Percentiles rank a stretch among this genome's conserved stretches.
phyloP scores from a whole-genome alignment of 2,888 invertebrate genomes.

The Macrosoma leucophasiata region DNA sequence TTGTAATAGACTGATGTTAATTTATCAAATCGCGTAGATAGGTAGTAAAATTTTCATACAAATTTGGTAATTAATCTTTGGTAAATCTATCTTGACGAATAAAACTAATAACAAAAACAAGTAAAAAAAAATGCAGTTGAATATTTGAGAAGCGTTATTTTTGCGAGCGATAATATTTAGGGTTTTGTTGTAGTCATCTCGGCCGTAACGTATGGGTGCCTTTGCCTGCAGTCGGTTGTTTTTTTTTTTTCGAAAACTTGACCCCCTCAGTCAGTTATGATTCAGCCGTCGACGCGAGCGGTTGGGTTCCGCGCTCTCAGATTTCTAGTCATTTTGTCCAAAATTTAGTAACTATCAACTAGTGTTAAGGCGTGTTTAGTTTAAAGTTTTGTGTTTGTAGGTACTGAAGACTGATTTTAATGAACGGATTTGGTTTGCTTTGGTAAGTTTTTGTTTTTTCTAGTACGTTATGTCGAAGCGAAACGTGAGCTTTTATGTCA shows the following conservation, averaged over 20 bases:
- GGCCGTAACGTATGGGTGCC: constrained; percentile 69
- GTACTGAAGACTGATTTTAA: constrained; percentile 43
- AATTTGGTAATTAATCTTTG: too few species aligned
- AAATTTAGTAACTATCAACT: constrained; percentile 35
- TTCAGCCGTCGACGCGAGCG: constrained; percentile 63
- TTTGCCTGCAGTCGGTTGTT: constrained; percentile 58
- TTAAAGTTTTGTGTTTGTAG: constrained; percentile 37
- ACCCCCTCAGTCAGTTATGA: constrained; percentile 67
- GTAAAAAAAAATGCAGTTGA: constrained; percentile 23
- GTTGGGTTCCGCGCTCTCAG: constrained; percentile 54
- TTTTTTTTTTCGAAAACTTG: constrained; percentile 67
- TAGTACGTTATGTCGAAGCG: constrained; percentile 8
- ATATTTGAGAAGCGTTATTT: constrained; percentile 54
- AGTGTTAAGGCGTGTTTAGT: constrained; percentile 23
- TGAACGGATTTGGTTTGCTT: constrained; percentile 72
- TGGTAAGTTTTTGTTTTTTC: constrained; percentile 50
- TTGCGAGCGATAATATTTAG: constrained; percentile 61
- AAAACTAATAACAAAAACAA: constrained; percentile 18
- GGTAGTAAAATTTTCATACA: too few species aligned
- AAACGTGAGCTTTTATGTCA: background rate
- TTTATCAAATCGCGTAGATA: too few species aligned
- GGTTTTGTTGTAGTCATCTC: constrained; percentile 73
- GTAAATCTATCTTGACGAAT: too few species aligned
- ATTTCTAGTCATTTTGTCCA: constrained; percentile 72
- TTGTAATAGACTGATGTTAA: too few species aligned